Conservation (phyloP, 2,888 invertebrate genomes). For the Tenthredo mesomela region DNA sequence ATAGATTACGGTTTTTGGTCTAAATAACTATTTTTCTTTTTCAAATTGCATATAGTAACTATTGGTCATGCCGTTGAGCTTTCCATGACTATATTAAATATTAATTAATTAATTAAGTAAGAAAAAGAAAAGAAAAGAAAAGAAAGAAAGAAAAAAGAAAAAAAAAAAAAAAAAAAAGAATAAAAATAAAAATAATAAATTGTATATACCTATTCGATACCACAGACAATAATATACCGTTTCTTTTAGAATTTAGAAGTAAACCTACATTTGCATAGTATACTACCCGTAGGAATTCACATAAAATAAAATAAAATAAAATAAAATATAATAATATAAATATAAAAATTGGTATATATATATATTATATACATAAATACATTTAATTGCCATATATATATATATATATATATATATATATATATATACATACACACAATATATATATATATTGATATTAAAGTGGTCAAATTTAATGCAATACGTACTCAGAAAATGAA, state of each 20-base stretch:
- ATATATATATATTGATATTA: constrained; percentile 63
- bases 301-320: constrained; percentile 63
- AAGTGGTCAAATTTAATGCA: constrained; percentile 70
- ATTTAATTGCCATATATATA: constrained; percentile 65
- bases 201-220: constrained; percentile 71
- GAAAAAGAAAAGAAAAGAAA: too few species aligned
- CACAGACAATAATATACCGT: constrained; percentile 76
- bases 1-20: constrained; percentile 42
- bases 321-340: constrained; percentile 60
- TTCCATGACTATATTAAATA: constrained; percentile 71
- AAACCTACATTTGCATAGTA: constrained; percentile 66
- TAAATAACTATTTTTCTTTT: constrained; percentile 61
- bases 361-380: constrained; percentile 65
- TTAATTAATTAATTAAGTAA: constrained; percentile 59
- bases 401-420: constrained; percentile 62
- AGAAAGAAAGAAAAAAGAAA: too few species aligned
- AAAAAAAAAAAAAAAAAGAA: constrained; percentile 47
- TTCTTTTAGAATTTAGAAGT: constrained; percentile 72
- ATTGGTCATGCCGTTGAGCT: constrained; percentile 74
- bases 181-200: constrained; percentile 58
- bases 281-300: constrained; percentile 59
- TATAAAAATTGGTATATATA: constrained; percentile 57
- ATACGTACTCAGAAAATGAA: constrained; percentile 70
- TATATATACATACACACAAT: constrained; percentile 65
- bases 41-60: constrained; percentile 58